Base-by-base conservation (phyloP, 2,888 invertebrate genomes). In the Pecten maximus region DNA sequence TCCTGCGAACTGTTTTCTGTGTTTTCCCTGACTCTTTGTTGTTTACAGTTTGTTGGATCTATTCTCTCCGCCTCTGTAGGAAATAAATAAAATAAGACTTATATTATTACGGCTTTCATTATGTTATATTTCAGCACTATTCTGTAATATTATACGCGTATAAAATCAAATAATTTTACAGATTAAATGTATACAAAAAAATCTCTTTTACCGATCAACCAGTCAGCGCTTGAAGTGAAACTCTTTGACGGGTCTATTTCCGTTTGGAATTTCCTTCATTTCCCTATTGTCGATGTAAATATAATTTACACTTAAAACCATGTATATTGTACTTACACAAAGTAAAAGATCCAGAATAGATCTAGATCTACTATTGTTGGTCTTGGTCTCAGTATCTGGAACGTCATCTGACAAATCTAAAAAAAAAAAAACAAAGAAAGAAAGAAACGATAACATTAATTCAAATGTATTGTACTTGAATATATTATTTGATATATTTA, bases 51-150 rank as follows among this genome's bases (percentile, higher is more conserved):
- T 48, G 48, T 19, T 48, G 10, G 35, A 74, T 8, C 23, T 74
- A 74, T 74, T 74, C 23, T 15, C 74, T 74, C 74, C 28, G 74
- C 35, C 74, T 74, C 74, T 74, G 74, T 54, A 54, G n/a, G n/a
- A 54, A 54, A 54, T 3, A 54, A 6, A 54, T 54, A 48, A 48
- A 48, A 54, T 23, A 19, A 1, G 6, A 2, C 54, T 23, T 50
- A n/a, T 3, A 54, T 54, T 54, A 23, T 23, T n/a, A 23, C n/a
- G 23, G 19, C n/a, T n/a, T n/a, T n/a, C n/a, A n/a, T n/a, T n/a
- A n/a, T n/a, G n/a, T n/a, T n/a, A n/a, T n/a, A n/a, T n/a, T n/a
- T n/a, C n/a, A n/a, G n/a, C n/a, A n/a, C n/a, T n/a, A n/a, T n/a
- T n/a, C n/a, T n/a, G 50, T 50, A 19, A 50, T 50, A 50, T 8